Conservation (phyloP, 2,113 vertebrate species). For the Gracilinanus agilis region DNA sequence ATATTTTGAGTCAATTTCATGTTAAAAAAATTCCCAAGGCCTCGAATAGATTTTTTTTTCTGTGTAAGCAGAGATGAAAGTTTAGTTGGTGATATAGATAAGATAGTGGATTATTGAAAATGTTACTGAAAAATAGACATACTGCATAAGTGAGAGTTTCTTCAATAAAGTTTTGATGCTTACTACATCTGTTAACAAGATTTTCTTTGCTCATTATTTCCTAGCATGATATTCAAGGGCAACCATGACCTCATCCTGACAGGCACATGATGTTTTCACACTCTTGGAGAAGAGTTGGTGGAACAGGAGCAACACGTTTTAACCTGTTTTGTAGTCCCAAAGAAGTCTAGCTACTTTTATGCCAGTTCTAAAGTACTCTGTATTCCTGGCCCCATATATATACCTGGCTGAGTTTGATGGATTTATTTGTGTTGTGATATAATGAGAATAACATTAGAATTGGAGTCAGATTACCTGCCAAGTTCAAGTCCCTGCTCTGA, state of each 20-base stretch:
- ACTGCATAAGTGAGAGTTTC: neutral
- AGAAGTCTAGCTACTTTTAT: neutral
- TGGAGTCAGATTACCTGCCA: neutral
- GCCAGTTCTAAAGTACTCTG: neutral
- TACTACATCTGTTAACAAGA: neutral
- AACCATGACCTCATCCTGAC: slow-evolving; percentile 42
- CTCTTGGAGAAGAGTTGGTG: slow-evolving; percentile 13
- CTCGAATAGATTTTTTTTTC: too few species aligned
- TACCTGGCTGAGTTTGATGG: neutral
- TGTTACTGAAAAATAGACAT: neutral
- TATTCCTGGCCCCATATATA: neutral
- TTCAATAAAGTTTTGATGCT: slow-evolving; percentile 2
- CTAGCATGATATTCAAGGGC: neutral
- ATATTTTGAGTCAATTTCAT: too few species aligned
- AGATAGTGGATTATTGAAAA: neutral
- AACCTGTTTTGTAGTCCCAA: slow-evolving; percentile 8
- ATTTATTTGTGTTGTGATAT: neutral
- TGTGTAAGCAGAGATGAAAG: neutral
- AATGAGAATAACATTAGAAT: neutral
- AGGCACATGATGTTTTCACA: neutral
- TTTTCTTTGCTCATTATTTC: slow-evolving; percentile 39
- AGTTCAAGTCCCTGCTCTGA: neutral
- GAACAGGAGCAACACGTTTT: neutral
- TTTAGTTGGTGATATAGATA: slow-evolving; percentile 41
- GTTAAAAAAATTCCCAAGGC: too few species aligned